Percentiles rank a stretch among this genome's conserved stretches.
These are phyloP conservation scores for Temnopleurus reevesii DNA, from an alignment of 53 echinoderm and acorn worm genomes.

Conservation along the genomic window DNA sequence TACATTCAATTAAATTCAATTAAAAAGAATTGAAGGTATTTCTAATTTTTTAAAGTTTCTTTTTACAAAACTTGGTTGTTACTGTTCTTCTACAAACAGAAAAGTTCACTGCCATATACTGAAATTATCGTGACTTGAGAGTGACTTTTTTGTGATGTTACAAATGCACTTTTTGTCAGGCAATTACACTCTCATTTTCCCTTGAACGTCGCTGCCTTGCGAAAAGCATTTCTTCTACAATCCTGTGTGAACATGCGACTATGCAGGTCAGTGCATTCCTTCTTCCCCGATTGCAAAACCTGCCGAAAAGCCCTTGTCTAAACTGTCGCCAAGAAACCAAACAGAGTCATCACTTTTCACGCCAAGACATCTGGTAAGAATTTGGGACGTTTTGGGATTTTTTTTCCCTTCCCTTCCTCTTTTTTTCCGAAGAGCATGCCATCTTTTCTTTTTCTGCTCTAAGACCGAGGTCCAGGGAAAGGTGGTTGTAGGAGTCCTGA, in stretches of 20 bases:
- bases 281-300: conserved; percentile 42
- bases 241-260: not conserved
- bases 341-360: conserved; percentile 65
- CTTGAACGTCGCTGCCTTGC: not conserved
- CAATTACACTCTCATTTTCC: too few relatives aligned
- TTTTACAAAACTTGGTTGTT: too few relatives aligned
- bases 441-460: not conserved
- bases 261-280: conserved; percentile 47
- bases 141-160: too few relatives aligned
- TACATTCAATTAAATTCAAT: too few relatives aligned
- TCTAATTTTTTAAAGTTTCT: too few relatives aligned
- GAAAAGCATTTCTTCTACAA: not conserved
- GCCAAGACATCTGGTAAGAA: conserved; percentile 38
- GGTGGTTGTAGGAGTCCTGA: conserved; percentile 8
- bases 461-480: not conserved
- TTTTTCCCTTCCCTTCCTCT: conserved; percentile 38
- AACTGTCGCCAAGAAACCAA: conserved; percentile 56
- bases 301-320: conserved; percentile 63
- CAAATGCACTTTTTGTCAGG: too few relatives aligned
- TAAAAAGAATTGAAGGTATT: too few relatives aligned
- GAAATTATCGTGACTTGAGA: too few relatives aligned
- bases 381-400: conserved; percentile 32
- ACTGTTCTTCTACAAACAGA: too few relatives aligned
- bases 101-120: too few relatives aligned
- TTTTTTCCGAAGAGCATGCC: not conserved